phyloP scores from a whole-genome alignment of 1,140 invertebrate species.

The Drosophila malerkotliana region DNA sequence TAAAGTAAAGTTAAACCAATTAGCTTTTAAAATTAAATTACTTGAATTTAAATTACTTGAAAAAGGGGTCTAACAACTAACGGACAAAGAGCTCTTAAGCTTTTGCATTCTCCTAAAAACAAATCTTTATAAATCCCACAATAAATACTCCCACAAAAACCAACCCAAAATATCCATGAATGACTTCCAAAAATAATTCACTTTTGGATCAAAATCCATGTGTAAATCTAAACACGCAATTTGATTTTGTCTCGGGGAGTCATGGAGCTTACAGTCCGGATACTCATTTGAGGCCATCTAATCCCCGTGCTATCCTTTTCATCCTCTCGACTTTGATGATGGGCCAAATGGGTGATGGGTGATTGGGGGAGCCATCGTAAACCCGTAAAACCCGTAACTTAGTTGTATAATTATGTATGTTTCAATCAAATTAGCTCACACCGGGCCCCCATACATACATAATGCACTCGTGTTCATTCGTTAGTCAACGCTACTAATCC shows the following conservation, averaged over 20 bases:
- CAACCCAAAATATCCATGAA: no score
- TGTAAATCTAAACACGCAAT: not conserved
- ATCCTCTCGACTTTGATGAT: conserved; percentile 7
- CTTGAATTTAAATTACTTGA: no score
- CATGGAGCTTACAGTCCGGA: not conserved
- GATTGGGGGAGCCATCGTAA: no score
- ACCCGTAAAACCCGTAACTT: conserved; percentile 6
- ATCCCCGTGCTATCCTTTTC: not conserved
- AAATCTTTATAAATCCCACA: no score
- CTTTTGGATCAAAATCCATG: not conserved
- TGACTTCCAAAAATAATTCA: not conserved
- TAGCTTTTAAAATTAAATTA: no score
- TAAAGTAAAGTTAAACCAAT: no score
- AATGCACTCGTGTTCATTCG: conserved; percentile 32
- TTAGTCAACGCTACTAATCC: conserved; percentile 26
- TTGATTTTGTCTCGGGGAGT: not conserved
- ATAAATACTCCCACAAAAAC: no score
- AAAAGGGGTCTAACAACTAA: no score
- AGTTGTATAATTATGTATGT: conserved; percentile 37
- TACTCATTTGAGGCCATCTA: not conserved
- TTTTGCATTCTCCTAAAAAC: no score
- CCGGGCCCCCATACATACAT: conserved; percentile 16
- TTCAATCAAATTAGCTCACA: conserved; percentile 44
- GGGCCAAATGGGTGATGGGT: not conserved
- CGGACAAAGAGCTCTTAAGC: no score